phyloP scores from a whole-genome alignment of 2,888 invertebrate species.

The Ditula angustiorana region DNA sequence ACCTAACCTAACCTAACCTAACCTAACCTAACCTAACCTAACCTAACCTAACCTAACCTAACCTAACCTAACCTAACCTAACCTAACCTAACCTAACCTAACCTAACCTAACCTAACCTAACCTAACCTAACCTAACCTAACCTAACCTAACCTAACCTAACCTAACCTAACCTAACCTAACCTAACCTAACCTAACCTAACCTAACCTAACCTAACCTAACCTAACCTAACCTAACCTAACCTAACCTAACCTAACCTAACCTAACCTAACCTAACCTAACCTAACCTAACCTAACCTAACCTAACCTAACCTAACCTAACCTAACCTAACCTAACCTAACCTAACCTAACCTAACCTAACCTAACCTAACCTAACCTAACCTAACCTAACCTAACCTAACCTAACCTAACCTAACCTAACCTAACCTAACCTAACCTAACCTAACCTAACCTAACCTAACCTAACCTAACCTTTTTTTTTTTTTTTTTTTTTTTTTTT shows the following conservation, averaged over 20 bases:
- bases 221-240: slow-evolving; percentile 25
- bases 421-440: slow-evolving; percentile 38
- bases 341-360: slow-evolving; percentile 41
- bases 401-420: slow-evolving; percentile 45
- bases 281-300: slow-evolving; percentile 35
- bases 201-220: slow-evolving; percentile 23
- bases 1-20: slow-evolving; percentile 47
- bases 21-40: slow-evolving; percentile 43
- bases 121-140: slow-evolving; percentile 32
- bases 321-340: slow-evolving; percentile 37
- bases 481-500: not conserved
- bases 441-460: slow-evolving; percentile 40
- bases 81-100: slow-evolving; percentile 1
- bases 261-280: slow-evolving; percentile 29
- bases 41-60: slow-evolving; percentile 37
- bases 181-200: slow-evolving; percentile 38
- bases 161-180: slow-evolving; percentile 25
- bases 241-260: not conserved
- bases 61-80: slow-evolving; percentile 26
- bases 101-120: slow-evolving; percentile 5
- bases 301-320: slow-evolving; percentile 15
- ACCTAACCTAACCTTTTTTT: slow-evolving; percentile 14
- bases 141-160: slow-evolving; percentile 23
- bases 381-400: slow-evolving; percentile 46
- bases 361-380: slow-evolving; percentile 46